Percentiles rank a stretch among this genome's conserved stretches.
Evolutionary conservation across 2,113 vertebrate genomes (phyloP).

Genomic region (Empidonax alnorum): DNA sequence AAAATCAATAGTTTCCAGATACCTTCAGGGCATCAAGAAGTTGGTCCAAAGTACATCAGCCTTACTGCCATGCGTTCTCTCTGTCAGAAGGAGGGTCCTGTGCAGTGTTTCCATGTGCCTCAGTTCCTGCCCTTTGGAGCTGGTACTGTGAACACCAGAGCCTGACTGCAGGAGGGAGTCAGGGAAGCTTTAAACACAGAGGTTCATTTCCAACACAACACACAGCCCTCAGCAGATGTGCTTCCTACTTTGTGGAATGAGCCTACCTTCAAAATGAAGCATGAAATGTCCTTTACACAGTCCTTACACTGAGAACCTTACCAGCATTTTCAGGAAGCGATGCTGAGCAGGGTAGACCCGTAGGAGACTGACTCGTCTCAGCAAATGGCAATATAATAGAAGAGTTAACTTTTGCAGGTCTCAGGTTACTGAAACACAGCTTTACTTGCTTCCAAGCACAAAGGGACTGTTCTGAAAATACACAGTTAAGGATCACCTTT

Average conservation of each 20-base stretch:
- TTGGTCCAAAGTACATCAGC: background rate
- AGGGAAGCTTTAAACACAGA: background rate
- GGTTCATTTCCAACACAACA: background rate
- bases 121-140: rapidly evolving
- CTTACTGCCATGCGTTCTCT: rapidly evolving
- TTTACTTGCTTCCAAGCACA: background rate
- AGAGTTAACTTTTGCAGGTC: background rate
- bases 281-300: background rate
- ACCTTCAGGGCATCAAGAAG: background rate
- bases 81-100: rapidly evolving
- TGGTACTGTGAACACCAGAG: background rate
- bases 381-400: background rate
- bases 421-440: background rate
- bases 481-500: background rate
- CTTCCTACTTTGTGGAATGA: background rate
- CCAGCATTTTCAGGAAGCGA: background rate
- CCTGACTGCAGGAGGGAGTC: background rate
- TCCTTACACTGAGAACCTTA: background rate
- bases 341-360: background rate
- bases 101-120: background rate
- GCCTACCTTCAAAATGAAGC: background rate
- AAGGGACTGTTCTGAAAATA: background rate
- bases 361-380: background rate
- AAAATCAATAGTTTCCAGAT: background rate
- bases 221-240: rapidly evolving